Conservation (phyloP, 2,797 vertebrate genomes). For the Protonibea diacanthus region DNA sequence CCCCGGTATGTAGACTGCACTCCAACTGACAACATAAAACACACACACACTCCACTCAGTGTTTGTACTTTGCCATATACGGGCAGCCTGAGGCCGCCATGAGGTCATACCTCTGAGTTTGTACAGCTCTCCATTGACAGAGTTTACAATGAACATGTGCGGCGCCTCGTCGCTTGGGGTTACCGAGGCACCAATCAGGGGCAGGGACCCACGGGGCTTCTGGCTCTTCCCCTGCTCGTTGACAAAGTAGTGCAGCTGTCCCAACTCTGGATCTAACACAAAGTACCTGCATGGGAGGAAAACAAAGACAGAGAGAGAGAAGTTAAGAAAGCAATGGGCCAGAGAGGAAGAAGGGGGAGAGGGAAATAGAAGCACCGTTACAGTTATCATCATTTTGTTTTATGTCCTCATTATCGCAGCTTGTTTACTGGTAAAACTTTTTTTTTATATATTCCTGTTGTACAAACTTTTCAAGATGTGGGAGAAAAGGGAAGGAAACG, state of each 20-base stretch:
- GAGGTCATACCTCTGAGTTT: conserved; percentile 92
- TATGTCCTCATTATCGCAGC: conserved; percentile 54
- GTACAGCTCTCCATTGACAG: conserved; percentile 94
- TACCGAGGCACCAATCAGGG: conserved; percentile 93
- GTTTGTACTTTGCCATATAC: conserved; percentile 36
- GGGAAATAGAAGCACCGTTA: conserved; percentile 12
- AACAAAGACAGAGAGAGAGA: conserved; percentile 24
- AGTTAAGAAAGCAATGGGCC: conserved; percentile 50
- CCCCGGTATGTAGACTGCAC: not conserved
- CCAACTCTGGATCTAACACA: conserved; percentile 93
- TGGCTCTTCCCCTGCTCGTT: conserved; percentile 93
- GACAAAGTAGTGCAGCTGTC: conserved; percentile 96
- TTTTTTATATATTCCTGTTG: conserved; percentile 11
- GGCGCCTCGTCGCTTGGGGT: conserved; percentile 93
- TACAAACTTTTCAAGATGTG: conserved; percentile 33
- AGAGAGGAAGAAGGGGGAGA: conserved; percentile 14
- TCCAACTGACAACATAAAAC: conserved; percentile 13
- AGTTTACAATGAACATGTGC: conserved; percentile 94
- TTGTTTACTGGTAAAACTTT: conserved; percentile 47
- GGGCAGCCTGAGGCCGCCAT: conserved; percentile 22
- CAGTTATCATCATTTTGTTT: conserved; percentile 56
- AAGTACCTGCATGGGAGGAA: conserved; percentile 89
- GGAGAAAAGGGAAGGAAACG: not conserved
- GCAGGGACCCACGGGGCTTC: conserved; percentile 94
- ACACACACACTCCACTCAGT: conserved; percentile 15